Evolutionary conservation across 2,113 vertebrate genomes (phyloP).

Genomic region (Salvelinus alpinus): DNA sequence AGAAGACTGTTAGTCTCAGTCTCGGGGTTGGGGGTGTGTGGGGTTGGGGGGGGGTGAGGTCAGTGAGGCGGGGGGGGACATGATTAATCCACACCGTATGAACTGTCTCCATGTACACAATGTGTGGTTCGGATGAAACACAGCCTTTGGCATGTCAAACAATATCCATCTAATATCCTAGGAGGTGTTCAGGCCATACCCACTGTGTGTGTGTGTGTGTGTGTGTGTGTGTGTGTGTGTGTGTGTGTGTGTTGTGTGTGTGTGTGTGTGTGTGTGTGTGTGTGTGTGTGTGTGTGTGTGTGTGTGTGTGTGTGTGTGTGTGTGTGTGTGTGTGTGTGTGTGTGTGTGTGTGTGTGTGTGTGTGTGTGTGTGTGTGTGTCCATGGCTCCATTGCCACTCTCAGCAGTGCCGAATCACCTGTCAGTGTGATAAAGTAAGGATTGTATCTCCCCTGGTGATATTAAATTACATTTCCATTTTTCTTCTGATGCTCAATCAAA

Average conservation of each 20-base stretch:
- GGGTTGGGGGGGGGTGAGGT: no score
- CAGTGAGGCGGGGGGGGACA: neutral
- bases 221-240: no score
- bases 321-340: no score
- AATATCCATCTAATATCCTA: slow-evolving; percentile 61
- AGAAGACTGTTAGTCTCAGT: slow-evolving; percentile 45
- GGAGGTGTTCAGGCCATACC: slow-evolving; percentile 32
- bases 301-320: neutral
- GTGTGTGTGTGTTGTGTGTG: no score
- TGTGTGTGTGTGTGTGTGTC: neutral
- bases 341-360: neutral
- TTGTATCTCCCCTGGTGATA: slow-evolving; percentile 58
- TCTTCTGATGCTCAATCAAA: slow-evolving; percentile 42
- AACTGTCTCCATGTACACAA: slow-evolving; percentile 51
- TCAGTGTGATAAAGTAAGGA: slow-evolving; percentile 68
- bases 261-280: neutral
- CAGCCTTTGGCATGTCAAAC: slow-evolving; percentile 57
- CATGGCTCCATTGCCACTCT: slow-evolving; percentile 55
- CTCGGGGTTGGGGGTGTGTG: neutral
- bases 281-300: no score
- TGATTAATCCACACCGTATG: slow-evolving; percentile 57
- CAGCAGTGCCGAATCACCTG: slow-evolving; percentile 51
- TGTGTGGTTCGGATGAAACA: slow-evolving; percentile 49
- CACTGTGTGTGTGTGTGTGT: no score
- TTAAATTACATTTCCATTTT: slow-evolving; percentile 66